These are phyloP conservation scores for Amazona finschi DNA, from an alignment of 2,797 vertebrate species.

Conservation along the genomic window DNA sequence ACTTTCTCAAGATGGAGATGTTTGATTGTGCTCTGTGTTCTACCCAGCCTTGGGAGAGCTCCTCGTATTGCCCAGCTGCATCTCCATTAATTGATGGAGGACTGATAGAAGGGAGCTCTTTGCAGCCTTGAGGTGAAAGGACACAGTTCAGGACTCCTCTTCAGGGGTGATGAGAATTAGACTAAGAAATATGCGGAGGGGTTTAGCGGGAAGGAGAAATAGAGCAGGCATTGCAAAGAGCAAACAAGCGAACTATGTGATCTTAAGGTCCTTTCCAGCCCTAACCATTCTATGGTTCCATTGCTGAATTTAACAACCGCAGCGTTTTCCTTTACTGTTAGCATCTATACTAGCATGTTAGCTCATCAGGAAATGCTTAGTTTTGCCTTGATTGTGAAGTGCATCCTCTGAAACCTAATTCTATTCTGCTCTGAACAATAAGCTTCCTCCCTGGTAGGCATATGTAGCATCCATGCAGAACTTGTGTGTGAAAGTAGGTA, in stretches of 20 bases:
- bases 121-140: neutral
- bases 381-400: slow-evolving; percentile 32
- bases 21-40: neutral
- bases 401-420: slow-evolving; percentile 3
- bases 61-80: neutral
- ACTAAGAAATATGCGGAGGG: neutral
- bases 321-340: neutral
- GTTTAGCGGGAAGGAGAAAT: neutral
- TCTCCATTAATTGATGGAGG: neutral
- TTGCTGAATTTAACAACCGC: neutral
- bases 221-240: neutral
- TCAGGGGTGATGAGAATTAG: neutral
- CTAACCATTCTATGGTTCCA: neutral
- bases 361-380: neutral
- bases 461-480: slow-evolving; percentile 8
- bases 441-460: neutral
- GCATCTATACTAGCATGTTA: neutral
- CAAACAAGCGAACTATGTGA: neutral
- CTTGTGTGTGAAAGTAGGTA: slow-evolving; percentile 8
- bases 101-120: neutral
- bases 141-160: neutral
- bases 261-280: neutral
- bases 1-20: neutral
- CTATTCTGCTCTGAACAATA: neutral
- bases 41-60: neutral